These are phyloP conservation scores for Dallia pectoralis DNA, from an alignment of 2,797 vertebrate genomes.

Conservation along the genomic window DNA sequence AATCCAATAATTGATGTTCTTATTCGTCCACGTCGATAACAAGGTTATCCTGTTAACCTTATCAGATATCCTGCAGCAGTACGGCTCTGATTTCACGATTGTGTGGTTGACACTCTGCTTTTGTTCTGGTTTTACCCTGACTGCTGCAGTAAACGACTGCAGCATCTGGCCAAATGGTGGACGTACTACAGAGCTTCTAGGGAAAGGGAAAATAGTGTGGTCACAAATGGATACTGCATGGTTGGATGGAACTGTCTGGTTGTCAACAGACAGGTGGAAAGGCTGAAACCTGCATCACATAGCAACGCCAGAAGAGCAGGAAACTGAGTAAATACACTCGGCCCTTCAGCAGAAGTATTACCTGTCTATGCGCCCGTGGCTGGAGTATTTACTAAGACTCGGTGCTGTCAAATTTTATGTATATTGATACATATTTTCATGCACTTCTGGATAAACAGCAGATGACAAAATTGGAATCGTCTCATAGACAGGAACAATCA, in stretches of 20 bases:
- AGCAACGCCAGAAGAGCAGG: background rate
- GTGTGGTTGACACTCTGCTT: background rate
- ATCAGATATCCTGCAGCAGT: background rate
- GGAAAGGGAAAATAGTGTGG: background rate
- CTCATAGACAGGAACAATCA: background rate
- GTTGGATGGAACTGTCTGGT: constrained; percentile 6
- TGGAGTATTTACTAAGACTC: background rate
- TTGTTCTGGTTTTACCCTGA: background rate
- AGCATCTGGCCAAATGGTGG: background rate
- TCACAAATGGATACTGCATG: constrained; percentile 9
- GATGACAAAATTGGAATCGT: background rate
- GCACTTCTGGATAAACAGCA: constrained; percentile 2
- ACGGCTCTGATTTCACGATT: background rate
- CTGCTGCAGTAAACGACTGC: background rate
- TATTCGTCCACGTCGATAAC: background rate
- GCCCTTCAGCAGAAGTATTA: background rate
- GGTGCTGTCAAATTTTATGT: background rate
- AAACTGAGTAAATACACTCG: background rate
- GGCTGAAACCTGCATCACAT: constrained; percentile 9
- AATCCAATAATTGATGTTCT: background rate
- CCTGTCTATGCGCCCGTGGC: background rate
- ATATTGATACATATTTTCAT: background rate
- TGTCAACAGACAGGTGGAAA: constrained; percentile 6
- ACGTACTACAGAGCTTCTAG: background rate
- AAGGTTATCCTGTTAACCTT: background rate